These are phyloP conservation scores for Macroteleia sp. DNA, from an alignment of 2,888 invertebrate genomes.

Conservation along the genomic window DNA sequence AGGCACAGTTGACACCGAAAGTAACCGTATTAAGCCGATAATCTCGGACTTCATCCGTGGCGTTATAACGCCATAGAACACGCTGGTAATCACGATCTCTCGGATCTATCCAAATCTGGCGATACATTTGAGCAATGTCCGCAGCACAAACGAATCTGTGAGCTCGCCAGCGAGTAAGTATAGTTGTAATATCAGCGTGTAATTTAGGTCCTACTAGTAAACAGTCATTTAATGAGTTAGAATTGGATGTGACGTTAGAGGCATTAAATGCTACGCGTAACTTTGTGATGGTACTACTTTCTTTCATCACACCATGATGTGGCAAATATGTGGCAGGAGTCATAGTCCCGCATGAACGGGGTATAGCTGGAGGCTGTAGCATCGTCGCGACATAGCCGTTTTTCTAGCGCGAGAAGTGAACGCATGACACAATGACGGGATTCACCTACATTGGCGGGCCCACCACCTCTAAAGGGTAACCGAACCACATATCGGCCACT, in stretches of 20 bases:
- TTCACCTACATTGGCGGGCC: neutral
- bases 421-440: neutral
- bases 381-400: neutral
- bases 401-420: neutral
- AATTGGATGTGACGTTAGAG: neutral
- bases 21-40: neutral
- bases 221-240: neutral
- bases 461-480: neutral
- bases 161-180: neutral
- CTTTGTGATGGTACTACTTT: neutral
- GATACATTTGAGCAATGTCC: conserved; percentile 29
- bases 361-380: neutral
- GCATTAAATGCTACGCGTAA: conserved; percentile 18
- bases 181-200: neutral
- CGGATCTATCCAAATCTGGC: neutral
- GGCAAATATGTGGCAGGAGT: conserved; percentile 1
- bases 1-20: conserved; percentile 1
- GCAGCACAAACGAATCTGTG: conserved; percentile 1
- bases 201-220: conserved; percentile 6
- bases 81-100: conserved; percentile 3
- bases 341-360: too few species aligned
- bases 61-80: conserved; percentile 10
- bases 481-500: conserved; percentile 7
- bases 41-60: too few species aligned
- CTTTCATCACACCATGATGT: conserved; percentile 13